Base-by-base conservation (phyloP, 2,113 vertebrate species). In the Rattus rattus region DNA sequence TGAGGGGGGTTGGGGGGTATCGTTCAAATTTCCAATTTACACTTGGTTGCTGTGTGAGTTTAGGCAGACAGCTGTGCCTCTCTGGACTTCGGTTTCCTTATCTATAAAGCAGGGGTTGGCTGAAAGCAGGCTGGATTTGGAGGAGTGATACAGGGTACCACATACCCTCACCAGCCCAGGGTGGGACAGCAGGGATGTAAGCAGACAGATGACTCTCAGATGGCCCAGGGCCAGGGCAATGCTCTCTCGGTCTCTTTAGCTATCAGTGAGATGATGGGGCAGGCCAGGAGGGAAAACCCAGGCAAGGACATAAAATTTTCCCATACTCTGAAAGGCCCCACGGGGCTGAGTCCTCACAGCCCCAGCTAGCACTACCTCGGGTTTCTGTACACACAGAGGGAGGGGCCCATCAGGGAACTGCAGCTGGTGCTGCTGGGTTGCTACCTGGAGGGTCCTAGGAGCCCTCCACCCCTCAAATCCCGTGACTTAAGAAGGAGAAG, bases 281-380 rank as follows among this genome's bases (percentile, higher is more conserved):
- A 70, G 65, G 47, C n/a, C 47, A 20, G 61, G 26, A 49, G 87
- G 87, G 93, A 80, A 90, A 91, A 52, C 90, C 92, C 87, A 52
- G 93, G 26, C 73, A 13, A 5, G 24, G 20, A 30, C 67, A 80
- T 73, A 92, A 96, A 93, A 96, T 56, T 85, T 19, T 94, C 84
- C 49, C 73, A 67, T 28, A 13, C 70, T 88, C 70, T 77, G 33
- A 39, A 73, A 80, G 59, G 24, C 73, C 63, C 7, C 20, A n/a
- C 2, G 33, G n/a, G 36, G 86, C 76, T 61, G 88, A 22, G 33
- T 49, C 54, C 85, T 2, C 4, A 26, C n/a, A 26, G 67, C 91
- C 65, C 22, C n/a, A 43, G 33, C 12, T 24, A 14, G 5, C 36
- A 0, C 17, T 39, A 9, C 39, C 33, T 1, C 63, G 0, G 87